phyloP scores from a whole-genome alignment of 2,113 vertebrate species.

The Cheilinus undulatus region DNA sequence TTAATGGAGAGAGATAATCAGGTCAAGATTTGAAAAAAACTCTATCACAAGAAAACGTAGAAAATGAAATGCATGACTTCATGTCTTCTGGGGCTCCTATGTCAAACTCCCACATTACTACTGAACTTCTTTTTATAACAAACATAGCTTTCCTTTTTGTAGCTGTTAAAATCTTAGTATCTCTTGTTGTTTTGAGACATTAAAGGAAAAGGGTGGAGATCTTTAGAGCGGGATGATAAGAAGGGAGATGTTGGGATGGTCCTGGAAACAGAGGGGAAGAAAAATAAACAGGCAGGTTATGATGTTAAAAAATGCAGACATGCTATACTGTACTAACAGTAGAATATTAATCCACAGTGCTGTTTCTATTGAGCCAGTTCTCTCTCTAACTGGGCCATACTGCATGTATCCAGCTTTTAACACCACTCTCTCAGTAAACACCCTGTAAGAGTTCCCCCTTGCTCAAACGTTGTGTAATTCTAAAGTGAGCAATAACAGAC shows the following conservation, averaged over 20 bases:
- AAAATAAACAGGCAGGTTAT: too few species aligned
- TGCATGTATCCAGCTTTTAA: not conserved
- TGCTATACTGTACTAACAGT: not conserved
- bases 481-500: constrained; percentile 1
- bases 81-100: too few species aligned
- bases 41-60: too few species aligned
- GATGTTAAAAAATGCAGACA: too few species aligned
- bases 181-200: not conserved
- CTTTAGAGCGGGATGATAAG: not conserved
- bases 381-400: not conserved
- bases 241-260: not conserved
- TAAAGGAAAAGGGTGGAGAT: not conserved
- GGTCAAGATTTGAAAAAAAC: too few species aligned
- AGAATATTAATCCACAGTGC: not conserved
- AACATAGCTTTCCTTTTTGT: too few species aligned
- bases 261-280: constrained; percentile 14
- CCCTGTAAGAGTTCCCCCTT: not conserved
- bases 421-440: not conserved
- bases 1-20: too few species aligned
- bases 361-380: not conserved
- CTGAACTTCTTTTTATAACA: too few species aligned
- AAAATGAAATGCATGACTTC: too few species aligned
- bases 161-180: too few species aligned
- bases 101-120: too few species aligned
- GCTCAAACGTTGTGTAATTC: constrained; percentile 26